phyloP scores from a whole-genome alignment of 2,797 vertebrate genomes.

The Gymnoscopelus braueri region DNA sequence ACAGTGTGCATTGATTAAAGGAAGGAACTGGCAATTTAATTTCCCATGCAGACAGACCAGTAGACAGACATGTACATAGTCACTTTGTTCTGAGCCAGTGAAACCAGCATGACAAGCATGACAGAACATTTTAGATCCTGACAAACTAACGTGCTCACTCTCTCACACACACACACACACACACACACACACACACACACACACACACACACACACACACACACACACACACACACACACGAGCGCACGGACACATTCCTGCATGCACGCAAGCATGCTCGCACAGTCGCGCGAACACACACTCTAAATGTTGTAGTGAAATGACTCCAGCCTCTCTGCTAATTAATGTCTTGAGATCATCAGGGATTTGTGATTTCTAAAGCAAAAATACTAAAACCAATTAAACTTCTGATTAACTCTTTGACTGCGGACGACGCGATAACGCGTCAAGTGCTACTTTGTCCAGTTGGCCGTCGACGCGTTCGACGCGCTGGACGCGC shows the following conservation, averaged over 20 bases:
- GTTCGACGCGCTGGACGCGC: too few relatives aligned
- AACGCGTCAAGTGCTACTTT: too few relatives aligned
- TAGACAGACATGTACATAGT: conserved; percentile 54
- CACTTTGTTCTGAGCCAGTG: conserved; percentile 56
- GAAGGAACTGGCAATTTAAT: conserved; percentile 58
- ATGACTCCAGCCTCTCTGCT: conserved; percentile 23
- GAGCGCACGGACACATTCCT: background rate
- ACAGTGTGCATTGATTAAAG: conserved; percentile 68
- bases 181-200: too few relatives aligned
- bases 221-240: conserved; percentile 11
- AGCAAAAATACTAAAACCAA: conserved; percentile 44
- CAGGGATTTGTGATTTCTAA: conserved; percentile 42
- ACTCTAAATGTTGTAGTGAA: conserved; percentile 20
- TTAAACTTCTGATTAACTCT: conserved; percentile 44
- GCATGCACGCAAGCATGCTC: background rate
- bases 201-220: conserved; percentile 16
- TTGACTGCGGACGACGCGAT: too few relatives aligned
- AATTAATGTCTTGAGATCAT: conserved; percentile 57
- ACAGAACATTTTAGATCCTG: conserved; percentile 36
- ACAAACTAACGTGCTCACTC: conserved; percentile 3
- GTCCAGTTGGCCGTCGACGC: too few relatives aligned
- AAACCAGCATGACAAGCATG: conserved; percentile 57
- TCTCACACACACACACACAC: too few relatives aligned
- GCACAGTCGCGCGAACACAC: background rate
- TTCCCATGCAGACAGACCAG: conserved; percentile 56